Conservation (phyloP, 2,888 invertebrate species). For the Lysandra coridon region DNA sequence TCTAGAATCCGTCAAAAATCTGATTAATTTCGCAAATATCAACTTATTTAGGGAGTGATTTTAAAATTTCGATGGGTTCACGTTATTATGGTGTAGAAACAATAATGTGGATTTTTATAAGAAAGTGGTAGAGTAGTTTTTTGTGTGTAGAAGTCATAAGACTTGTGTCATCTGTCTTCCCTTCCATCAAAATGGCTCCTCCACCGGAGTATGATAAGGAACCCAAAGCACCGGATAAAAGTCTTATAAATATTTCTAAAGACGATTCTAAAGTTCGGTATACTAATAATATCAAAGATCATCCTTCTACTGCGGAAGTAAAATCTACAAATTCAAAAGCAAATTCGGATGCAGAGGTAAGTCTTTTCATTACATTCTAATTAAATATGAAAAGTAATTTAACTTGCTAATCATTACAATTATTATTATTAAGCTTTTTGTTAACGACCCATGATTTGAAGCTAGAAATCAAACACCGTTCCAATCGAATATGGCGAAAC, state of each 20-base stretch:
- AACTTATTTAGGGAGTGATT: slow-evolving; percentile 60
- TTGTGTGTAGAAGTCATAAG: slow-evolving; percentile 76
- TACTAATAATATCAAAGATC: slow-evolving; percentile 61
- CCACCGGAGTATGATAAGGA: slow-evolving; percentile 88
- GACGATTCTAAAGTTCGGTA: slow-evolving; percentile 76
- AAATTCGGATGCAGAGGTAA: slow-evolving; percentile 70
- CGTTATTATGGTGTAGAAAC: slow-evolving; percentile 66
- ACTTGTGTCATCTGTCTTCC: slow-evolving; percentile 81
- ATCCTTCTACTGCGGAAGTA: slow-evolving; percentile 65
- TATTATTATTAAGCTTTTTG: background rate
- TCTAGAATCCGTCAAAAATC: slow-evolving; percentile 71
- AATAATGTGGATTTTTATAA: slow-evolving; percentile 58
- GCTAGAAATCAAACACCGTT: slow-evolving; percentile 29
- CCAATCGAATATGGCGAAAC: slow-evolving; percentile 31
- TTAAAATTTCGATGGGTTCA: slow-evolving; percentile 45
- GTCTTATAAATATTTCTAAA: slow-evolving; percentile 61
- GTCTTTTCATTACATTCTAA: slow-evolving; percentile 43
- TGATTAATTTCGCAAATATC: slow-evolving; percentile 66
- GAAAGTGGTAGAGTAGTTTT: slow-evolving; percentile 60
- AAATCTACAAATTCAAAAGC: slow-evolving; percentile 59
- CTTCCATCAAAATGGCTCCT: slow-evolving; percentile 87
- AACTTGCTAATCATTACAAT: background rate
- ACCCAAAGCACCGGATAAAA: slow-evolving; percentile 88
- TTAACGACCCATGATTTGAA: background rate
- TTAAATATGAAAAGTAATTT: background rate